phyloP scores from a whole-genome alignment of 2,888 invertebrate species.

The Megaustenia siamemsis region DNA sequence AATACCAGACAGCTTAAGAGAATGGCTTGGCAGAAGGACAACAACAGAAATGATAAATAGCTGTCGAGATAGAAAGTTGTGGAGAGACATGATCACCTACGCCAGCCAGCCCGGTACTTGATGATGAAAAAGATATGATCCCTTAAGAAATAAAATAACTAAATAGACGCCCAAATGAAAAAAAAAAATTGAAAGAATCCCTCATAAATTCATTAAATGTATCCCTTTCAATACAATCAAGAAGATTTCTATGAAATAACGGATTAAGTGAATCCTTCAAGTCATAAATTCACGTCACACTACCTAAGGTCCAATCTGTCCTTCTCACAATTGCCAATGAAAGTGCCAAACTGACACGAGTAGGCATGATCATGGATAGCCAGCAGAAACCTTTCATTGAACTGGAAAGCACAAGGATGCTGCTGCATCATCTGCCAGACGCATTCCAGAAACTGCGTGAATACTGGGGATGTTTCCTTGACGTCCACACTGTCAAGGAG shows the following conservation, averaged over 20 bases:
- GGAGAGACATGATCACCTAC: too few relatives aligned
- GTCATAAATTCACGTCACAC: background rate
- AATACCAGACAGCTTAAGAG: too few relatives aligned
- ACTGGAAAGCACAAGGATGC: conserved; percentile 92
- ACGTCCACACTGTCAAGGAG: conserved; percentile 91
- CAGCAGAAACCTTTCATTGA: conserved; percentile 95
- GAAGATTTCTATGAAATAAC: too few relatives aligned
- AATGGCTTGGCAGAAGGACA: too few relatives aligned
- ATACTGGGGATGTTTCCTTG: conserved; percentile 97
- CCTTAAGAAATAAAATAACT: background rate
- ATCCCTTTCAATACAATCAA: too few relatives aligned
- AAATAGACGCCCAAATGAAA: background rate
- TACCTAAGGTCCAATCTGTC: conserved; percentile 93
- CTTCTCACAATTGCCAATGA: conserved; percentile 98
- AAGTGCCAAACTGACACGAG: conserved; percentile 98
- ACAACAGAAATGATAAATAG: too few relatives aligned
- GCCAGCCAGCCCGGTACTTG: too few relatives aligned
- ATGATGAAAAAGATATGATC: background rate
- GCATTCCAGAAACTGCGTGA: conserved; percentile 98
- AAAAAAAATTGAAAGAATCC: background rate
- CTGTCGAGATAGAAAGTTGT: too few relatives aligned
- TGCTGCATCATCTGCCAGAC: conserved; percentile 90
- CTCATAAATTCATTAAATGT: background rate
- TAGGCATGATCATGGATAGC: conserved; percentile 97
- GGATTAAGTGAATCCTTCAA: too few relatives aligned